Evolutionary conservation across 2,113 vertebrate genomes (phyloP), one percentile per base, ranked within the genome.

Genomic region (Nicator chloris): DNA sequence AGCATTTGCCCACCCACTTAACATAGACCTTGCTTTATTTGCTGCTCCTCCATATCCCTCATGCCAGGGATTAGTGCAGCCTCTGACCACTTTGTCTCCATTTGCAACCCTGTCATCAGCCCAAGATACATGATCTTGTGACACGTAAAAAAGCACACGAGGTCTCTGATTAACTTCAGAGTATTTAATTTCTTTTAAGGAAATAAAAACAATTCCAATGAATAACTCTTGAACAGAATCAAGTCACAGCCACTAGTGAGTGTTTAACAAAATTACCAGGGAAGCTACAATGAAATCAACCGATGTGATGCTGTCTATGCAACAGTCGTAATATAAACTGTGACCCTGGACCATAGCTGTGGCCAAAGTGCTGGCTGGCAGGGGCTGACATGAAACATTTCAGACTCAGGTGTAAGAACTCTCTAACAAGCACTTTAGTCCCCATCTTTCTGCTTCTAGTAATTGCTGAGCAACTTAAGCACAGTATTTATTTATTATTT

Each of bases 1-100:
- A 95, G 82, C 68, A 19, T 92, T 95, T 95, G 82, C 85, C 88
- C 94, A 94, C 80, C 56, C 91, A 94, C 93, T 93, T 86, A 96
- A 88, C 76, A 88, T 20, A 94, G 90, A 44, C 56, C 79, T 69
- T 71, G 65, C 69, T 93, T 95, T 95, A 86, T 92, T 93, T 93
- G 82, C 85, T 83, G 71, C 35, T 88, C 44, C 88, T 88, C 76
- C 68, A 18, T 49, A 54, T 57, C 68, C 88, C 85, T 94, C 82
- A 88, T 88, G 88, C 68, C 91, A 91, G 91, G 86, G 94, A 95
- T 93, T 92, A 94, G 88, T 71, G 86, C 72, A 93, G 82, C 60
- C 92, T 63, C 95, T 86, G 92, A 80, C 90, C 82, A 94, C 92
- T 93, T 93, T 87, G 83, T 86, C 92, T 85, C 83, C 83, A 82